These are phyloP conservation scores for Brachylomia viminalis DNA, from an alignment of 2,888 invertebrate species.

Conservation along the genomic window DNA sequence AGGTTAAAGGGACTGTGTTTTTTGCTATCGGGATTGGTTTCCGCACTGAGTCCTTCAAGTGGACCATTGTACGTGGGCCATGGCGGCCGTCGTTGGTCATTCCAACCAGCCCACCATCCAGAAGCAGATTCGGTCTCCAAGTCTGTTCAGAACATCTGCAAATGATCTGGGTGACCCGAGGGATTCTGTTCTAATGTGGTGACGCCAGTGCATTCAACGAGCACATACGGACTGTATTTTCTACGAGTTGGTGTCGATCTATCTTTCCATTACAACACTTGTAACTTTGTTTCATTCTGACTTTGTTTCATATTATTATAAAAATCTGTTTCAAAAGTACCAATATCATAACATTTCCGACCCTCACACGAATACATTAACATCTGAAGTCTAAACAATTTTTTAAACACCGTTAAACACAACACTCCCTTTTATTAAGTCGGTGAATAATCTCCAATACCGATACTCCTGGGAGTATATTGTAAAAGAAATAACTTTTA, in stretches of 20 bases:
- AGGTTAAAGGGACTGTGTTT: too few species aligned
- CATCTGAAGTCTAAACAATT: slow-evolving; percentile 55
- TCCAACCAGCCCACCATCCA: too few species aligned
- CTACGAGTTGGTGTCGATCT: neutral
- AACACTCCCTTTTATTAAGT: slow-evolving; percentile 64
- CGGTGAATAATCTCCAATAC: slow-evolving; percentile 69
- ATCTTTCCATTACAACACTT: neutral
- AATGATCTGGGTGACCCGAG: too few species aligned
- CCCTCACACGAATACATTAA: slow-evolving; percentile 26
- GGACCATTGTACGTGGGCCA: too few species aligned
- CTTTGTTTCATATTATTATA: neutral
- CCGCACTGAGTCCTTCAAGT: too few species aligned
- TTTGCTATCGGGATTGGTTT: too few species aligned
- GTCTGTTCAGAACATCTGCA: too few species aligned
- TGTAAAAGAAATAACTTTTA: slow-evolving; percentile 85
- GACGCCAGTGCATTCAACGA: too few species aligned
- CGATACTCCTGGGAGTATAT: slow-evolving; percentile 70
- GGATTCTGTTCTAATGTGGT: too few species aligned
- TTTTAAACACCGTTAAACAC: slow-evolving; percentile 65
- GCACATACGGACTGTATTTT: too few species aligned
- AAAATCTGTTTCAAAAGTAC: slow-evolving; percentile 11
- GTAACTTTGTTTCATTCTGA: neutral
- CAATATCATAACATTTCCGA: slow-evolving; percentile 29
- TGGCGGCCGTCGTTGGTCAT: too few species aligned
- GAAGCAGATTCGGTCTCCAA: too few species aligned